Evolutionary conservation across 2,113 vertebrate genomes (phyloP).

Genomic region (Pterocles orientalis): DNA sequence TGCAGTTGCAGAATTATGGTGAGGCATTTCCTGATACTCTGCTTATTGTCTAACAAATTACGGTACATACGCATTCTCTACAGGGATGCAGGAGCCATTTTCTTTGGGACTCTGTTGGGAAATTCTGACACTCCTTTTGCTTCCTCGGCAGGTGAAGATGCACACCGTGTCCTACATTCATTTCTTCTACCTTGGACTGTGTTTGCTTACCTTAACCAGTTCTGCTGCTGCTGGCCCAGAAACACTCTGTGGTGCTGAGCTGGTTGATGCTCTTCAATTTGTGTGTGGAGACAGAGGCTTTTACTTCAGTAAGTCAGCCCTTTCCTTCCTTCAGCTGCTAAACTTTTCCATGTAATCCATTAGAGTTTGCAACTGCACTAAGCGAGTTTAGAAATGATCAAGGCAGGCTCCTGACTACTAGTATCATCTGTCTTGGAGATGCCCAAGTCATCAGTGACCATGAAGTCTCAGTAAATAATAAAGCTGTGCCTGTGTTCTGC

Average conservation of each 20-base stretch:
- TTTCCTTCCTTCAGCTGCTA: conserved; percentile 75
- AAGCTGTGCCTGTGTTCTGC: not conserved
- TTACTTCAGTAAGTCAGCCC: conserved; percentile 98
- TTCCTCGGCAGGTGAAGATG: conserved; percentile 87
- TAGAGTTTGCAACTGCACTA: conserved; percentile 34
- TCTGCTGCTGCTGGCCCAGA: conserved; percentile 86
- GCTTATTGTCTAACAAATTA: not conserved
- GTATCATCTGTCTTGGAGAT: not conserved
- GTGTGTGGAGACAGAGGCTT: conserved; percentile 99
- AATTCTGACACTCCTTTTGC: conserved; percentile 49
- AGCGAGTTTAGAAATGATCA: not conserved
- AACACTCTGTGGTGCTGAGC: conserved; percentile 97
- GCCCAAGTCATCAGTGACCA: not conserved
- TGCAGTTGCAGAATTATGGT: not conserved
- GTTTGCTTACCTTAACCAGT: conserved; percentile 92
- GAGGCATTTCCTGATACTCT: not conserved
- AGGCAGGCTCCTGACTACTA: not conserved
- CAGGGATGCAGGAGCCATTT: not conserved
- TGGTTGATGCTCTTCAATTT: conserved; percentile 98
- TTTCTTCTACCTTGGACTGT: conserved; percentile 95
- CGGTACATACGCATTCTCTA: not conserved
- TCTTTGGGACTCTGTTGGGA: not conserved
- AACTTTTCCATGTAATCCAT: conserved; percentile 46
- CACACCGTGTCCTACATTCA: conserved; percentile 86
- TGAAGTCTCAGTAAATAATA: not conserved